phyloP scores from a whole-genome alignment of 2,888 invertebrate genomes.

The Leucophora obtusa region DNA sequence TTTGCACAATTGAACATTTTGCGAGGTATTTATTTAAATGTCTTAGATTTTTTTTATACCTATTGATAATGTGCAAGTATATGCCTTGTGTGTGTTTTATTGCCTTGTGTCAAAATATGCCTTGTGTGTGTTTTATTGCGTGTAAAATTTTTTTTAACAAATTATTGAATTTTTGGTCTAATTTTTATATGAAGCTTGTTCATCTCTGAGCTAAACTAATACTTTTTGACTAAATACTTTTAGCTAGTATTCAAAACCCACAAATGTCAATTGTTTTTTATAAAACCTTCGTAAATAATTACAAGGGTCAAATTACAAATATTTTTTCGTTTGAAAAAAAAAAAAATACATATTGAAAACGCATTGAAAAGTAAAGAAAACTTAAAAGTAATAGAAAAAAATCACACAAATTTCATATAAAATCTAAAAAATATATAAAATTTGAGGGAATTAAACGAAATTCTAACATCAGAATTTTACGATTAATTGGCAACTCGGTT shows the following conservation, averaged over 20 bases:
- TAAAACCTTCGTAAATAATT: slow-evolving; percentile 47
- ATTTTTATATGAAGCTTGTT: neutral
- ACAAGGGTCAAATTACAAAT: slow-evolving; percentile 53
- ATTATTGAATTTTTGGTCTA: neutral
- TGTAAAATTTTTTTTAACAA: too few species aligned
- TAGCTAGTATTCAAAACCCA: slow-evolving; percentile 41
- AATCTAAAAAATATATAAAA: neutral
- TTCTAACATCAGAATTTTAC: too few species aligned
- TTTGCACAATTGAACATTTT: too few species aligned
- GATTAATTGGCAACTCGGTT: too few species aligned
- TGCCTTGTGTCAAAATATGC: too few species aligned
- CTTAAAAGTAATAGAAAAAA: slow-evolving; percentile 7
- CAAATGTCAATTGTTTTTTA: slow-evolving; percentile 55
- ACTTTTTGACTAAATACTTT: slow-evolving; percentile 27
- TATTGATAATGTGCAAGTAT: too few species aligned
- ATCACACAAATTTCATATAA: neutral
- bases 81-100: too few species aligned
- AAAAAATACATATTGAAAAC: neutral
- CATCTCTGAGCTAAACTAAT: slow-evolving; percentile 19
- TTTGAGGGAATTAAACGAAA: neutral
- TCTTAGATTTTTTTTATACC: too few species aligned
- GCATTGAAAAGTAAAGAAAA: slow-evolving; percentile 13
- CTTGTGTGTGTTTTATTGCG: too few species aligned
- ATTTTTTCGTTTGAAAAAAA: neutral
- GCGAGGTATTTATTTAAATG: too few species aligned